These are phyloP conservation scores for Pemphredon lugubris DNA, from an alignment of 2,888 invertebrate species.

Conservation along the genomic window DNA sequence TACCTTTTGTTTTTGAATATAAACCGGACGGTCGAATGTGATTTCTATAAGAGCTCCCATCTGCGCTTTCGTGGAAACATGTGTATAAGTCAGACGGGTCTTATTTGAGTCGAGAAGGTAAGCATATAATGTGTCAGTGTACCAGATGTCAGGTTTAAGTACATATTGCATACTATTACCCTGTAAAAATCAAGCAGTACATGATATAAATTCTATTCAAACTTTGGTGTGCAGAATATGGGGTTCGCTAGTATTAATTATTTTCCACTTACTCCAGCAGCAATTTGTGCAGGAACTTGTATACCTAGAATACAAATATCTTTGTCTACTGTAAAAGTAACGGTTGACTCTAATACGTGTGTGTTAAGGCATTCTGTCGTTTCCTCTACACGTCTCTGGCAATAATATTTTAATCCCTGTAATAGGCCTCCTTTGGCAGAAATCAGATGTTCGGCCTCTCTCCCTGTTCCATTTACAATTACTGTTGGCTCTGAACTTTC, in stretches of 20 bases:
- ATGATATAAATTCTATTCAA: background rate
- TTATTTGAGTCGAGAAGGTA: constrained; percentile 91
- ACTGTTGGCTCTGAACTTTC: constrained; percentile 21
- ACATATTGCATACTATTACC: constrained; percentile 25
- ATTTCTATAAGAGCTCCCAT: constrained; percentile 89
- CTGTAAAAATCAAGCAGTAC: constrained; percentile 40
- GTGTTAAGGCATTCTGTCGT: constrained; percentile 89
- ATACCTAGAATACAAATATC: constrained; percentile 90
- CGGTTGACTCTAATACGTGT: constrained; percentile 88
- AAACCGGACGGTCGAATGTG: constrained; percentile 90
- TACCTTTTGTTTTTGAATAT: constrained; percentile 88
- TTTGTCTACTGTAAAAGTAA: constrained; percentile 91
- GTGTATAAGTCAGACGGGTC: constrained; percentile 90
- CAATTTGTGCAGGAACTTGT: constrained; percentile 89
- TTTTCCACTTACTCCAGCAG: constrained; percentile 75
- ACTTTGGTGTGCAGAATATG: background rate
- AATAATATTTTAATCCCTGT: constrained; percentile 84
- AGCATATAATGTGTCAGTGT: constrained; percentile 91
- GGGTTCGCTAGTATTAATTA: constrained; percentile 1
- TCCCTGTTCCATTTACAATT: constrained; percentile 7
- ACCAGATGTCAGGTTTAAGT: constrained; percentile 74
- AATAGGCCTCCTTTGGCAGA: constrained; percentile 48
- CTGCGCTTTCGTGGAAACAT: constrained; percentile 90
- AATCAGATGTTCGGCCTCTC: too few relatives aligned
- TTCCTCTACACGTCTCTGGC: constrained; percentile 86